phyloP scores from a whole-genome alignment of 2,797 vertebrate genomes.

The Thunnus albacares region DNA sequence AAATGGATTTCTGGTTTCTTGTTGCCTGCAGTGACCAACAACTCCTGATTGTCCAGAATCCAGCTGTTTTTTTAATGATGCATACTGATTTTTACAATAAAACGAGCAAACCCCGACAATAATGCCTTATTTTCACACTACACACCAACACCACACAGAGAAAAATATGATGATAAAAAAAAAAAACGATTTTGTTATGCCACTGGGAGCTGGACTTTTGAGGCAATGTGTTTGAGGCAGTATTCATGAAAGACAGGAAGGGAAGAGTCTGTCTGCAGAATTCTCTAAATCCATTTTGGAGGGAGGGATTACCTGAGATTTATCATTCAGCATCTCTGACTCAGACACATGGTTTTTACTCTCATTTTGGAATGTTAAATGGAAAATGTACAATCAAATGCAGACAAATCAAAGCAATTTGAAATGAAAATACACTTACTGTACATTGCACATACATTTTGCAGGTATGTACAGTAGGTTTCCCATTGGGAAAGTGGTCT shows the following conservation, averaged over 20 bases:
- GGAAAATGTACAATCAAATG: conserved; percentile 24
- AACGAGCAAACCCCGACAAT: background rate
- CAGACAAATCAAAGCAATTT: conserved; percentile 11
- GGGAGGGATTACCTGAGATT: conserved; percentile 45
- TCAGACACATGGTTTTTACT: background rate
- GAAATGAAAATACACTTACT: conserved; percentile 17
- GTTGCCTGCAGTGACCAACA: conserved; percentile 31
- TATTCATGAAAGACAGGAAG: conserved; percentile 17
- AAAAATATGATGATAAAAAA: background rate
- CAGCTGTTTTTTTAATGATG: conserved; percentile 21
- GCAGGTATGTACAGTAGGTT: background rate
- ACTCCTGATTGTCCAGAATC: conserved; percentile 21
- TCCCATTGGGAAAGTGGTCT: too few relatives aligned
- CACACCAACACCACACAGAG: background rate
- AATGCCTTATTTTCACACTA: background rate
- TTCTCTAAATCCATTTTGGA: conserved; percentile 42
- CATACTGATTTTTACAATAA: conserved; percentile 5
- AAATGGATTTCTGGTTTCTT: conserved; percentile 51
- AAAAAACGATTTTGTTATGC: background rate
- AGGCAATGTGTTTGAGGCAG: background rate
- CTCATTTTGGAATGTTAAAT: conserved; percentile 28
- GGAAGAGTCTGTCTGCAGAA: conserved; percentile 41
- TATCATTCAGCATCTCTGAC: conserved; percentile 50
- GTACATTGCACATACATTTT: background rate
- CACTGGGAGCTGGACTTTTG: background rate